phyloP scores from a whole-genome alignment of 2,797 vertebrate species.

The Lithobates pipiens region DNA sequence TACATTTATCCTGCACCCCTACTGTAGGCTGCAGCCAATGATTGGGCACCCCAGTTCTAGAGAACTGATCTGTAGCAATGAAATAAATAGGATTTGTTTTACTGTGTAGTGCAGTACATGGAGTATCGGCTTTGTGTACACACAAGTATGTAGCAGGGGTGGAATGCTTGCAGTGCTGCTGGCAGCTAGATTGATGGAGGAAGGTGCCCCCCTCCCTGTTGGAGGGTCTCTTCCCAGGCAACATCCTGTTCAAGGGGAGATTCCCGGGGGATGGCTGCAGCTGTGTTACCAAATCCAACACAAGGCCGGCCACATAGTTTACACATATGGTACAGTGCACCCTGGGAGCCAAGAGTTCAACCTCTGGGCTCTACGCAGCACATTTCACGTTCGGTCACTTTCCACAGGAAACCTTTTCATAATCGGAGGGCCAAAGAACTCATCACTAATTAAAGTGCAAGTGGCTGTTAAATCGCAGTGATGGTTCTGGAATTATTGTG shows the following conservation, averaged over 20 bases:
- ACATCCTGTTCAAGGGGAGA: slow-evolving; percentile 58
- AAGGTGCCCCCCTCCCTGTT: slow-evolving; percentile 5
- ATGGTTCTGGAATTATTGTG: background rate
- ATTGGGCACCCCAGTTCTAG: no score
- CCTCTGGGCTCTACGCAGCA: background rate
- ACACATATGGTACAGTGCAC: slow-evolving; percentile 55
- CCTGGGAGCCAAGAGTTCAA: slow-evolving; percentile 25
- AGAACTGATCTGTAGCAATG: no score
- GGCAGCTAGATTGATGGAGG: slow-evolving; percentile 57
- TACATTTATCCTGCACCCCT: no score
- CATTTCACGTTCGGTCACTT: slow-evolving; percentile 4
- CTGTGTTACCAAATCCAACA: slow-evolving; percentile 57
- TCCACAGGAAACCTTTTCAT: slow-evolving; percentile 12
- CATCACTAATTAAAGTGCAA: slow-evolving; percentile 14
- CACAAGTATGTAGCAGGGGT: background rate
- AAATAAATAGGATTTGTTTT: no score
- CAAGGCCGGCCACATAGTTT: slow-evolving; percentile 50
- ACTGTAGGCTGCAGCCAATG: no score
- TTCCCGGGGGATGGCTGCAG: slow-evolving; percentile 54
- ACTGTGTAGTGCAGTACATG: background rate
- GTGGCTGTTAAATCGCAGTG: background rate
- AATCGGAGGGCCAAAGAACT: slow-evolving; percentile 12
- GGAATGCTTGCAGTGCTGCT: slow-evolving; percentile 41
- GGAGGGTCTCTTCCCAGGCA: slow-evolving; percentile 59
- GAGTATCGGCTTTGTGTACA: slow-evolving; percentile 33